phyloP scores from a whole-genome alignment of 1,140 invertebrate species.

The Medauroidea extradentata region DNA sequence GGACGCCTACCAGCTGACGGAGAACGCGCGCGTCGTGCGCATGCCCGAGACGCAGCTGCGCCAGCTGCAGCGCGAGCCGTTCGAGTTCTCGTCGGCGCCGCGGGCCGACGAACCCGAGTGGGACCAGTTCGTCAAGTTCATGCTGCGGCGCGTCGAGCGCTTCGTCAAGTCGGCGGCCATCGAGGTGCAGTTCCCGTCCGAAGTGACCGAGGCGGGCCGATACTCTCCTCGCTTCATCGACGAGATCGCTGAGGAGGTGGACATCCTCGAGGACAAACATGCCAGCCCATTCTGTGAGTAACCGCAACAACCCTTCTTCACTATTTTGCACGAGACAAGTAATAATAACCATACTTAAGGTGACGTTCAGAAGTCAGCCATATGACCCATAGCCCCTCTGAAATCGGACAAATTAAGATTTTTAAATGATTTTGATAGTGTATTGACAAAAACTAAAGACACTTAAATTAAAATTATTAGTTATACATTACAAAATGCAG shows the following conservation, averaged over 20 bases:
- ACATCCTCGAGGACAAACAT: slow-evolving; percentile 73
- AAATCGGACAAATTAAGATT: not conserved
- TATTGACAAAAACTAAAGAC: too few relatives aligned
- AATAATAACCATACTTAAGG: not conserved
- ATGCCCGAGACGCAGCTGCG: slow-evolving; percentile 59
- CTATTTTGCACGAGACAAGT: not conserved
- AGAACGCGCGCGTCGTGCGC: slow-evolving; percentile 62
- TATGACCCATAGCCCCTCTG: not conserved
- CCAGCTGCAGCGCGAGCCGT: slow-evolving; percentile 51
- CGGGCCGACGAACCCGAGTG: slow-evolving; percentile 66
- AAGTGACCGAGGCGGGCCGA: slow-evolving; percentile 58
- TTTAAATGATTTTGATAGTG: not conserved
- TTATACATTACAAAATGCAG: too few relatives aligned
- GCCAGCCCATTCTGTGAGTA: slow-evolving; percentile 71
- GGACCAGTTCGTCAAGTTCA: slow-evolving; percentile 72
- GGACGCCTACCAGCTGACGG: slow-evolving; percentile 53
- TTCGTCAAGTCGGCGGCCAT: slow-evolving; percentile 72
- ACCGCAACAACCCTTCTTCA: not conserved
- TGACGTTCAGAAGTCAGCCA: not conserved
- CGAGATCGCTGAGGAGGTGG: slow-evolving; percentile 75
- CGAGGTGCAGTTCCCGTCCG: slow-evolving; percentile 63
- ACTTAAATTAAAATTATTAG: too few relatives aligned
- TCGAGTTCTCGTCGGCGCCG: slow-evolving; percentile 13
- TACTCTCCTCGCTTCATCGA: slow-evolving; percentile 74
- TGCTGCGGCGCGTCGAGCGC: slow-evolving; percentile 59